These are phyloP conservation scores for Panthera leo DNA, from an alignment of 2,113 vertebrate species.

Conservation along the genomic window DNA sequence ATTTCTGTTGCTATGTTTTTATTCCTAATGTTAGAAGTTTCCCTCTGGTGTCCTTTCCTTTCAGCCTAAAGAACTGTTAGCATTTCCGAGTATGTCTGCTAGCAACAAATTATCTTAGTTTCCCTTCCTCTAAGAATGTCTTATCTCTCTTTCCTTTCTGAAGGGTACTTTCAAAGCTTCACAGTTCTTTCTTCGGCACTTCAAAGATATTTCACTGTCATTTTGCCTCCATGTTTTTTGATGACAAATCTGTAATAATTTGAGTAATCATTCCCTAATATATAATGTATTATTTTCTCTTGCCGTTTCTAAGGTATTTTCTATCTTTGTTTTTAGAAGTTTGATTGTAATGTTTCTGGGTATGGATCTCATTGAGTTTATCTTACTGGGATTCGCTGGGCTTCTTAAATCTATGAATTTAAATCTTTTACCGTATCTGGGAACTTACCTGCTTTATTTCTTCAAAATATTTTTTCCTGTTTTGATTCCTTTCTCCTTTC, in stretches of 20 bases:
- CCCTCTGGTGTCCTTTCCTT: neutral
- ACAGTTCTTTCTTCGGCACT: neutral
- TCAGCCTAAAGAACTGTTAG: neutral
- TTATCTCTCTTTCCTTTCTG: too few species aligned
- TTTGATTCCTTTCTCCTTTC: neutral
- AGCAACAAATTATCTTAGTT: too few species aligned
- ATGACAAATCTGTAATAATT: neutral
- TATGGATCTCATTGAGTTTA: neutral
- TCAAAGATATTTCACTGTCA: neutral
- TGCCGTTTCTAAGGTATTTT: neutral
- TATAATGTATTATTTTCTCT: neutral
- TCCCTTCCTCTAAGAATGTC: too few species aligned
- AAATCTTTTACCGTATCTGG: neutral
- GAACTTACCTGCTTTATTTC: neutral
- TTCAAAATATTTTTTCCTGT: neutral
- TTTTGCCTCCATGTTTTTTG: neutral
- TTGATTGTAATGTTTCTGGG: neutral
- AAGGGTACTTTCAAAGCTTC: too few species aligned
- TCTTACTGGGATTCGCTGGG: neutral
- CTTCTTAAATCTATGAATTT: neutral
- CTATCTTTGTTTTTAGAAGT: neutral
- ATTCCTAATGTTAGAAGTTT: neutral
- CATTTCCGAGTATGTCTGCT: neutral
- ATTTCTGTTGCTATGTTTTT: neutral
- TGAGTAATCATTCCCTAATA: neutral